Conservation (phyloP, 1,140 invertebrate genomes). For the Drosophila sproati region DNA sequence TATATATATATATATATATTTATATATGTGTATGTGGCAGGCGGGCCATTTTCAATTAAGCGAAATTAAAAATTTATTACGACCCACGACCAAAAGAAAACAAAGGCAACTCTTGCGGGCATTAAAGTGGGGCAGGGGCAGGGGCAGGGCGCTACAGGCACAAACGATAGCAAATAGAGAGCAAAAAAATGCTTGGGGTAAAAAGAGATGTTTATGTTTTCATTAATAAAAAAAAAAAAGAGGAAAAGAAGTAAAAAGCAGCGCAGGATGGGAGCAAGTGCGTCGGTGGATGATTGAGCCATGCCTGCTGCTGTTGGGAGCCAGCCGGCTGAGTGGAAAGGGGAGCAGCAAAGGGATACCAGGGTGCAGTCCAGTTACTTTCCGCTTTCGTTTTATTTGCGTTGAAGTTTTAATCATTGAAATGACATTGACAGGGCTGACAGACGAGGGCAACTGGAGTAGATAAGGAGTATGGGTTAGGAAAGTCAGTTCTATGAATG, state of each 20-base stretch:
- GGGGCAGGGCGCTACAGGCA: constrained; percentile 22
- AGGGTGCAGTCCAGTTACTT: constrained; percentile 11
- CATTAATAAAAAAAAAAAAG: constrained; percentile 61
- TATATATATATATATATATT: constrained; percentile 17
- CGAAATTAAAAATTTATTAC: constrained; percentile 83
- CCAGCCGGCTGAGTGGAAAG: background rate
- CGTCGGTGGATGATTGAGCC: constrained; percentile 75
- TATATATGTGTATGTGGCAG: constrained; percentile 29
- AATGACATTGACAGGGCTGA: constrained; percentile 72
- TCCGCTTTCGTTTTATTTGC: constrained; percentile 53
- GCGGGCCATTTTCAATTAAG: constrained; percentile 75
- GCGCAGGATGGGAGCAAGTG: constrained; percentile 34
- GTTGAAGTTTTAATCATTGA: constrained; percentile 80
- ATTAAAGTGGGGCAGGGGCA: constrained; percentile 16
- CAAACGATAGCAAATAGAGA: constrained; percentile 50
- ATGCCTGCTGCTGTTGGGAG: constrained; percentile 10
- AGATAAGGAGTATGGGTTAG: constrained; percentile 7
- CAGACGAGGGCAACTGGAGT: constrained; percentile 19
- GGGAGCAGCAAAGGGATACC: background rate
- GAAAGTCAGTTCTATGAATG: background rate
- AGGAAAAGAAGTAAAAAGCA: constrained; percentile 31
- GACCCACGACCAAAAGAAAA: constrained; percentile 67
- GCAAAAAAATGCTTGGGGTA: constrained; percentile 42
- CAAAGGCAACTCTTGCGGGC: constrained; percentile 55
- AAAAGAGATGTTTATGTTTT: constrained; percentile 74